Evolutionary conservation across 2,888 invertebrate genomes (phyloP), one percentile per base, ranked within the genome.

Genomic region (Ecdyonurus torrentis): DNA sequence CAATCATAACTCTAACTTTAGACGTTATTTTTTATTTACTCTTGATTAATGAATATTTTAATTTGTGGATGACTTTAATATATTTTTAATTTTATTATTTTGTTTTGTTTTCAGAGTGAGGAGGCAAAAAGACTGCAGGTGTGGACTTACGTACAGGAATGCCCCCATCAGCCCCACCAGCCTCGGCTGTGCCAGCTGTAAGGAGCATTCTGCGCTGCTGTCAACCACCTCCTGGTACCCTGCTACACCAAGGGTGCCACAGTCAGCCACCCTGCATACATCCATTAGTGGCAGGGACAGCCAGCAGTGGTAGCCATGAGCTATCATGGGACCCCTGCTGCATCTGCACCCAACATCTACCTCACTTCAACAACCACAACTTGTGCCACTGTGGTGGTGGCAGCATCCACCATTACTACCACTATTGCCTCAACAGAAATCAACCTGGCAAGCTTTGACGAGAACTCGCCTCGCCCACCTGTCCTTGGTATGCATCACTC

Each of bases 381-480:
- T n/a, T n/a, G n/a, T n/a, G n/a, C n/a, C n/a, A n/a, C n/a, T n/a
- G 50, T 50, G 50, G 10, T 50, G 50, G 50, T 50, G 10, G 50
- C 50, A 7, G n/a, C n/a, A n/a, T 50, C 50, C 10, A 50, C 50
- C 50, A 50, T 18, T 18, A 50, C 50, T 50, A 50, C 50, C 50
- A 50, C 50, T 18, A n/a, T n/a, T n/a, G n/a, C n/a, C n/a, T 50
- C 50, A 7, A 50, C 50, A 50, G 18, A 10, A 18, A 18, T 50
- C 50, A 10, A 10, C 10, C 50, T 10, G 50, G 59, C 58, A 37
- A 66, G 61, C 62, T 67, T 67, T 63, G 65, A 66, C 64, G 83
- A 84, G 76, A 84, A 84, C 79, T 83, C 84, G 76, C 89, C 89
- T 74, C 81, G 89, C 80, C 90, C 90, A 77, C 89, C 89, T 72